Evolutionary conservation across 2,113 vertebrate species (phyloP), one percentile per base, ranked within the genome.

Genomic region (Charadrius vociferus): DNA sequence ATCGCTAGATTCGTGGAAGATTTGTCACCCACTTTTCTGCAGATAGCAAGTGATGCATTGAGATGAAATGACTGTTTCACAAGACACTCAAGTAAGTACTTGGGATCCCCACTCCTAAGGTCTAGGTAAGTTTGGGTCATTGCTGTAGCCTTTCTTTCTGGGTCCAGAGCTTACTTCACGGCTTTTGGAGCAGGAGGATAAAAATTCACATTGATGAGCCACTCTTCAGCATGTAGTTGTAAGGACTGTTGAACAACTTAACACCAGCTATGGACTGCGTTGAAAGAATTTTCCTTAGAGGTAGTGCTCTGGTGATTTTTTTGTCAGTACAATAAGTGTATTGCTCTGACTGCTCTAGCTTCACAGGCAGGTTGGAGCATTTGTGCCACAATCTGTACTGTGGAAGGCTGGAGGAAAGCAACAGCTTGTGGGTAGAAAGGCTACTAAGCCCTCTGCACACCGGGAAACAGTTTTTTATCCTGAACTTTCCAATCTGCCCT

Each of bases 341-440:
- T 94, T 88, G 50, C 91, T 94, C 91, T 94, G 91, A 77, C 47
- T 97, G 83, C 77, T 96, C 32, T 43, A 75, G 92, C 95, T 97
- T 96, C 94, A 94, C 93, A 97, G 84, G 91, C 89, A 95, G 95
- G 94, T 94, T 97, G 95, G 66, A 97, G 91, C 86, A 94, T 95
- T 97, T 85, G 94, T 97, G 86, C 89, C 81, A 95, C 94, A 97
- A 95, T 95, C 93, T 97, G 96, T 96, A 94, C 93, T 96, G 95
- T 75, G 86, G 94, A 97, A 97, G 91, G 88, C 70, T 97, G 70
- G 72, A 96, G 50, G 59, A 96, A 96, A 96, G 95, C 90, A 97
- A 94, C 95, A 97, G 95, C 95, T 97, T 97, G 96, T 94, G 96
- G 86, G 58, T 87, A 96, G 88, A 97, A 97, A 95, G 94, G 95